Base-by-base conservation (phyloP, 2,113 vertebrate species). In the Saimiri boliviensis region DNA sequence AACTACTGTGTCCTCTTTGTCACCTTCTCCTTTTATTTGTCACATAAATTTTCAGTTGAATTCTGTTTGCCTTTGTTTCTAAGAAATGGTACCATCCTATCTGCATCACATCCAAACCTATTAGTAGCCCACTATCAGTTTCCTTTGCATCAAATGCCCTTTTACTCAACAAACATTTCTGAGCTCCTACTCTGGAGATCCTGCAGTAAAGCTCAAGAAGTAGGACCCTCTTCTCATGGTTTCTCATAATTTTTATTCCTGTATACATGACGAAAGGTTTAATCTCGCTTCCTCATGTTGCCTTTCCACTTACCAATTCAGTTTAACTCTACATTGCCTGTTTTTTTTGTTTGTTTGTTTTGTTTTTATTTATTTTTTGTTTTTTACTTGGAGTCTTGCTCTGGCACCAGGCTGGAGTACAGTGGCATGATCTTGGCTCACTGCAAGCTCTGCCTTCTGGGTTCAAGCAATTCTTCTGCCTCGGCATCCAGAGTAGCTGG, bases 131-230 rank as follows among this genome's bases (percentile, higher is more conserved):
- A 93, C 40, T 89, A 49, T 79, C 87, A 58, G 19, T 96, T 96
- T 97, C 42, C 37, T 32, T 95, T 79, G 47, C 16, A 47, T 35
- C 63, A 74, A 89, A 94, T 8, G 54, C 14, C 42, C 47, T 93
- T 95, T 89, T 80, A 93, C 63, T 93, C 32, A 81, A 47, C n/a
- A 80, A 79, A 60, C 21, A 76, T 95, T 94, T 81, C 52, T 84
- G 80, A 74, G 17, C 11, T 74, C 21, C 54, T 83, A 54, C 71
- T 92, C 30, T 85, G 12, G 56, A 93, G 40, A 86, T 71, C 13
- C 5, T 77, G 3, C 25, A 32, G 77, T 40, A 21, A 95, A 85
- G 35, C 85, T 68, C 32, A 82, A 42, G 54, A 20, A 80, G 8
- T 63, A 81, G 12, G 1, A 74, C 3, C 2, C 3, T 71, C 23